These are phyloP conservation scores for Aphis gossypii DNA, from an alignment of 1,140 invertebrate genomes.

Conservation along the genomic window DNA sequence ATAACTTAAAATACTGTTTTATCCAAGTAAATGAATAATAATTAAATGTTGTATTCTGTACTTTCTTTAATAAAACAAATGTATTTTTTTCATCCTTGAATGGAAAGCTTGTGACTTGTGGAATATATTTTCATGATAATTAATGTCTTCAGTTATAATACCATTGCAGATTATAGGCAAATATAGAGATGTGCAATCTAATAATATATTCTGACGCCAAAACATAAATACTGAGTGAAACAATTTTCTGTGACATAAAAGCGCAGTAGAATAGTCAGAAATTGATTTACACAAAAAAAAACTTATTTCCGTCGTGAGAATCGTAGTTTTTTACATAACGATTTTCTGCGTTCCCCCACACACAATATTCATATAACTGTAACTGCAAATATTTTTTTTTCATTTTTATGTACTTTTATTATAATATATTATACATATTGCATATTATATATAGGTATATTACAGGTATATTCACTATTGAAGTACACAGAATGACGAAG, in stretches of 20 bases:
- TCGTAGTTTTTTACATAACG: neutral
- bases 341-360: neutral
- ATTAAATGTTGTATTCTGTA: neutral
- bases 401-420: neutral
- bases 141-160: neutral
- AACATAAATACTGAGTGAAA: neutral
- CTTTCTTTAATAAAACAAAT: neutral
- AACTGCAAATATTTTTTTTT: neutral
- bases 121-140: neutral
- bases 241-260: conserved; percentile 12
- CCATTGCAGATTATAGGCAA: neutral
- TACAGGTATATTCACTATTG: neutral
- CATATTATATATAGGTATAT: neutral
- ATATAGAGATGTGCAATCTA: neutral
- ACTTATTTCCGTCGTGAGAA: neutral
- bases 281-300: neutral
- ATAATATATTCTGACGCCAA: neutral
- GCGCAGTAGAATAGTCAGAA: neutral
- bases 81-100: neutral
- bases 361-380: neutral
- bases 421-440: too few species aligned
- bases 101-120: too few species aligned
- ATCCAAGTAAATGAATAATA: neutral
- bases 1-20: neutral
- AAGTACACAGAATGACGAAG: neutral